Base-by-base conservation (phyloP, 2,888 invertebrate species). In the Thumatha senex region DNA sequence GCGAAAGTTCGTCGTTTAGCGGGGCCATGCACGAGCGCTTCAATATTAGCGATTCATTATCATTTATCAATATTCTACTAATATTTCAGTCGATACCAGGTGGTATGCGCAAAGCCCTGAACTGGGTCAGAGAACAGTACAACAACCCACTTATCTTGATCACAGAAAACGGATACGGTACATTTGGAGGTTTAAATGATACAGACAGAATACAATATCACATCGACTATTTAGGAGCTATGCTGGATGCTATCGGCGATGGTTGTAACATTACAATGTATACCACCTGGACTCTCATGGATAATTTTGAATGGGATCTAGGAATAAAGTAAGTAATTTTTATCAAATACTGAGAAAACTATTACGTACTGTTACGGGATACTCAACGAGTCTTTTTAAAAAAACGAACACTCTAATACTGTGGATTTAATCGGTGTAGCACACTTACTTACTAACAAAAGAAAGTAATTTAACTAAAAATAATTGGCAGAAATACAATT, bases 121-220 rank as follows among this genome's bases (percentile, higher is more conserved):
- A 88, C 29, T 94, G 93, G 91, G 88, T 94, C 14, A 92, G 92
- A 58, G 74, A 89, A 0, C 84, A 84, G 30, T 95, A 93, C 70
- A 84, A 92, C 31, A 85, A 93, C 60, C 86, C 92, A 0, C 83
- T 84, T 43, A 86, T 94, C 9, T 76, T 93, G 59, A 90, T 94
- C 33, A 92, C 92, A 0, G 94, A 94, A 67, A 94, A 94, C 62
- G 94, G 94, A 1, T 93, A 87, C 72, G 89, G 92, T 0, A 92
- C 92, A 29, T 72, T 66, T 2, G 80, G 78, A 0, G 82, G 79
- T 8, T 14, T 73, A 2, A 38, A 84, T 13, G 84, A 92, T 34
- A 67, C 76, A 4, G 84, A 82, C 1, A 76, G 93, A n/a, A 69
- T 91, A 1, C 57, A 75, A 0, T 92, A 87, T 63, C 77, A 79